phyloP scores from a whole-genome alignment of 1,140 invertebrate genomes.

The Leptinotarsa texana region DNA sequence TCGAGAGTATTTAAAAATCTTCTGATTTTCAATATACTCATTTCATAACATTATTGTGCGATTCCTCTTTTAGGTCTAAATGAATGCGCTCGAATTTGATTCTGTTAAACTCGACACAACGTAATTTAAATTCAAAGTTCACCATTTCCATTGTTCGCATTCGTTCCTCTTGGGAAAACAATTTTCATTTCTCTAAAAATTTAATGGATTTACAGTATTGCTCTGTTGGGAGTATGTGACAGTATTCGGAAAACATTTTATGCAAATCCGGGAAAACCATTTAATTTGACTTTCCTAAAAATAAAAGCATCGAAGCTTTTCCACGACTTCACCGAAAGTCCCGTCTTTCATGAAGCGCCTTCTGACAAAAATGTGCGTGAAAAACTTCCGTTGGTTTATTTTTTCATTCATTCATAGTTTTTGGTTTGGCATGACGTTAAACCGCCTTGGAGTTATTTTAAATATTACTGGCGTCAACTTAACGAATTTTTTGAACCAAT shows the following conservation, averaged over 20 bases:
- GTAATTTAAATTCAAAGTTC: slow-evolving; percentile 3
- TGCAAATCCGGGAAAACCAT: background rate
- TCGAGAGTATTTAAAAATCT: background rate
- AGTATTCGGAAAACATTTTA: slow-evolving; percentile 6
- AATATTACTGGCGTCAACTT: no score
- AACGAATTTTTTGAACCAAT: no score
- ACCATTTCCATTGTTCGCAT: slow-evolving; percentile 2
- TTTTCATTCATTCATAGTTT: no score
- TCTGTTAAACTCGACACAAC: background rate
- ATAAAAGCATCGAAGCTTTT: background rate
- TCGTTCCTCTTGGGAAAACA: background rate
- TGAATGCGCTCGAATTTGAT: background rate
- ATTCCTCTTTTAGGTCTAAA: background rate
- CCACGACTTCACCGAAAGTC: background rate
- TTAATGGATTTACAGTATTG: slow-evolving; percentile 8
- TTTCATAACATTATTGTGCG: background rate
- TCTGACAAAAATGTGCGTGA: no score
- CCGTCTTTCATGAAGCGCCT: no score
- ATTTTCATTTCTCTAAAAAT: slow-evolving; percentile 9
- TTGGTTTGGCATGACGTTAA: no score
- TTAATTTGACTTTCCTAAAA: slow-evolving; percentile 3
- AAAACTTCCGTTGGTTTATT: no score
- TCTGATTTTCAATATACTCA: background rate
- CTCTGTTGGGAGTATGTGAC: slow-evolving; percentile 5
- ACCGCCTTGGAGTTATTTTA: no score